These are phyloP conservation scores for Dreissena rostriformis DNA, from an alignment of 1,140 invertebrate genomes.

Conservation along the genomic window DNA sequence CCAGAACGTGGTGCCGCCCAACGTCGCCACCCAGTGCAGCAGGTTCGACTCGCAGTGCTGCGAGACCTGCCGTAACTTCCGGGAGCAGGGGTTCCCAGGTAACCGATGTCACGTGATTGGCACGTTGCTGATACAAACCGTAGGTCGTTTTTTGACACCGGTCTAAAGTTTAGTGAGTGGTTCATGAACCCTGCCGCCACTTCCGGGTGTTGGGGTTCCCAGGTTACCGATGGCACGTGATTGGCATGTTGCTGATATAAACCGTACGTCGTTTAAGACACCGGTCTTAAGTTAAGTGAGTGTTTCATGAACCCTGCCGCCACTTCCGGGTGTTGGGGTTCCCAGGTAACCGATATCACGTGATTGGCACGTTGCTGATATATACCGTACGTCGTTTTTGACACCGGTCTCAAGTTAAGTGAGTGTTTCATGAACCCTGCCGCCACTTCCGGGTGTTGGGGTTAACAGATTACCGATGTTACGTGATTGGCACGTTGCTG, in stretches of 20 bases:
- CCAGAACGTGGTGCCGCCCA: constrained; percentile 29
- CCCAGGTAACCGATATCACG: background rate
- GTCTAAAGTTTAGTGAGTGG: background rate
- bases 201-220: constrained; percentile 6
- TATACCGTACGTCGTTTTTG: background rate
- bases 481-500: background rate
- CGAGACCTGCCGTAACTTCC: constrained; percentile 24
- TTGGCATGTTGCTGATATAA: background rate
- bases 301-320: constrained; percentile 5
- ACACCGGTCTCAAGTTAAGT: background rate
- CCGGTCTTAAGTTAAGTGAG: background rate
- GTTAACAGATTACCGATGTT: background rate
- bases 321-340: background rate
- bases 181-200: background rate
- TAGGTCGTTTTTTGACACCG: background rate
- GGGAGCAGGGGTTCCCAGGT: constrained; percentile 16
- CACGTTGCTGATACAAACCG: background rate
- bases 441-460: background rate
- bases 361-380: constrained; percentile 3
- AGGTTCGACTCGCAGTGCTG: constrained; percentile 29
- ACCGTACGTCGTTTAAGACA: background rate
- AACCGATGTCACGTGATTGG: background rate
- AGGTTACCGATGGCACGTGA: background rate
- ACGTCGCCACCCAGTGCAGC: constrained; percentile 28
- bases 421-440: constrained; percentile 2